Conservation (phyloP, 2,888 invertebrate species). For the Coelinius sp. region DNA sequence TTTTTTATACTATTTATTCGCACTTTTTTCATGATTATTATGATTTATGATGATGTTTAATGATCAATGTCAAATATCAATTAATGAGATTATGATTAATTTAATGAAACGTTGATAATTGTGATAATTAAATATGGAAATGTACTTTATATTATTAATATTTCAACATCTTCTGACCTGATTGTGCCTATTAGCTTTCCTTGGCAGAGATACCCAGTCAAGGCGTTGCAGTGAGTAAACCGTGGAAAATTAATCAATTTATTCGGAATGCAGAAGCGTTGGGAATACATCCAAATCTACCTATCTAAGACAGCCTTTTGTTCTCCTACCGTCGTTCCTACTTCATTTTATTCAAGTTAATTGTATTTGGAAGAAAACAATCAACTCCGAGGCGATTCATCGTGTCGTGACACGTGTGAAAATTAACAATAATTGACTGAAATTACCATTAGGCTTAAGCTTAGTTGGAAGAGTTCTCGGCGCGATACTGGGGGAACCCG, state of each 20-base stretch:
- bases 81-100: too few relatives aligned
- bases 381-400: not conserved
- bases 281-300: constrained; percentile 3
- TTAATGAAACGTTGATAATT: too few relatives aligned
- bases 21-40: too few relatives aligned
- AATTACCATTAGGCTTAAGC: not conserved
- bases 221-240: not conserved
- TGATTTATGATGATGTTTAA: too few relatives aligned
- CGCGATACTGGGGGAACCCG: too few relatives aligned
- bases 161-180: not conserved
- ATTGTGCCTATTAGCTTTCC: not conserved
- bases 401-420: not conserved
- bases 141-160: not conserved
- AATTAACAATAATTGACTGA: not conserved
- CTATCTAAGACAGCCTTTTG: constrained; percentile 12
- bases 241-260: not conserved
- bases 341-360: not conserved
- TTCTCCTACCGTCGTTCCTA: not conserved
- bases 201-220: not conserved
- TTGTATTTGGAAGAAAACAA: not conserved
- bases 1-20: too few relatives aligned
- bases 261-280: not conserved
- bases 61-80: too few relatives aligned
- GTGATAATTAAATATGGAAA: too few relatives aligned
- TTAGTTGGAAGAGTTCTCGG: not conserved